These are phyloP conservation scores for Dorcus hopei DNA, from an alignment of 2,888 invertebrate species.

Conservation along the genomic window DNA sequence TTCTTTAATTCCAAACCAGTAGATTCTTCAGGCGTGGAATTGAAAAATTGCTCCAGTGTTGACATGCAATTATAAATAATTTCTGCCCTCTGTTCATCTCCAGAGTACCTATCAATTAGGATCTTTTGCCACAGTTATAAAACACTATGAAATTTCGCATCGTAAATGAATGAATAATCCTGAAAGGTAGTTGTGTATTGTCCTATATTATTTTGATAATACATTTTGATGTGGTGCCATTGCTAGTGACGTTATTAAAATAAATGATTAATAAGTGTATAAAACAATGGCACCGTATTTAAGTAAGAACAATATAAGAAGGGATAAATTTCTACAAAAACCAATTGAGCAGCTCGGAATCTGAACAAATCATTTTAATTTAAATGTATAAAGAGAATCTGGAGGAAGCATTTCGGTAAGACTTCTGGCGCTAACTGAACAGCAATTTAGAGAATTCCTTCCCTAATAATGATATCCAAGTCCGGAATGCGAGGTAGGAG, in stretches of 20 bases:
- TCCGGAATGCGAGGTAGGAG: slow-evolving; percentile 25
- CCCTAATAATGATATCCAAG: slow-evolving; percentile 34
- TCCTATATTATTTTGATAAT: too few species aligned
- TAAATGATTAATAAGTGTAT: not conserved
- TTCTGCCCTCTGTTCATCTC: too few species aligned
- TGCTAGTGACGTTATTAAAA: not conserved
- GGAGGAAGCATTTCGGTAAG: slow-evolving; percentile 14
- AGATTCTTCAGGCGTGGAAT: too few species aligned
- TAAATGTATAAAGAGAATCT: slow-evolving; percentile 20
- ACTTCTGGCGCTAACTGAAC: slow-evolving; percentile 15
- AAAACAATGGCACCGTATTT: not conserved
- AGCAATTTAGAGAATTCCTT: slow-evolving; percentile 33
- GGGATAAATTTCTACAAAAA: slow-evolving; percentile 1
- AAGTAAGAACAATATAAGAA: slow-evolving; percentile 2
- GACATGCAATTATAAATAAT: too few species aligned
- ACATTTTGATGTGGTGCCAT: too few species aligned
- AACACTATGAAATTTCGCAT: too few species aligned
- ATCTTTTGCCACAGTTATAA: too few species aligned
- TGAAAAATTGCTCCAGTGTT: too few species aligned
- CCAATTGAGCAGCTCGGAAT: slow-evolving; percentile 21
- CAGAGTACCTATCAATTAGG: too few species aligned
- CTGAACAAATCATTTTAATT: slow-evolving; percentile 33
- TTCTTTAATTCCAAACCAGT: too few species aligned
- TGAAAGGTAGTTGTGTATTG: too few species aligned
- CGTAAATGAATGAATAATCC: too few species aligned